phyloP scores from a whole-genome alignment of 2,888 invertebrate genomes.

The Tenthredo scrophulariae region DNA sequence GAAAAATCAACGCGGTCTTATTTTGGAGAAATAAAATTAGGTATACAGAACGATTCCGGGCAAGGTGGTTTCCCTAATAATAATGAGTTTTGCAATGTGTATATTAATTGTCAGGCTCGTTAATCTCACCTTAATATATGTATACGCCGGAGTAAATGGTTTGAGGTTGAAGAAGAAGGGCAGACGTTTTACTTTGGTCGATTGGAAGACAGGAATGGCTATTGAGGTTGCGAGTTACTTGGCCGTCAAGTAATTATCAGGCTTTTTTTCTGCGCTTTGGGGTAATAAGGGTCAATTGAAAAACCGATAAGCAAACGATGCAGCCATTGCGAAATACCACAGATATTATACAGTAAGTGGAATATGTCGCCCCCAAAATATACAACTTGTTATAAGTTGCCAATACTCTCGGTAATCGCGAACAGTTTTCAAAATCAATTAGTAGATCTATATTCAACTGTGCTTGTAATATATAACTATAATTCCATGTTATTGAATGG shows the following conservation, averaged over 20 bases:
- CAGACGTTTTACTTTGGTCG: not conserved
- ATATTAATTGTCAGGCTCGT: not conserved
- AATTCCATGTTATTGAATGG: not conserved
- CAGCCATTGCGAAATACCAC: not conserved
- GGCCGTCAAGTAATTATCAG: not conserved
- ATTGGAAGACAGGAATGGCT: not conserved
- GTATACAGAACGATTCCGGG: not conserved
- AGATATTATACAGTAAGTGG: not conserved
- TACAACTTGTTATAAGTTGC: too few relatives aligned
- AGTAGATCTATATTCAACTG: too few relatives aligned
- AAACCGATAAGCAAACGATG: not conserved
- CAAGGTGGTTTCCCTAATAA: too few relatives aligned
- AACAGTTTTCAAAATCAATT: too few relatives aligned
- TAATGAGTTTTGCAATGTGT: not conserved
- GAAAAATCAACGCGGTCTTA: not conserved
- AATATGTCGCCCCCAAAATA: too few relatives aligned
- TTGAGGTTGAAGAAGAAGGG: not conserved
- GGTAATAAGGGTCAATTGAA: slow-evolving; percentile 1
- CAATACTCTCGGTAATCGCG: too few relatives aligned
- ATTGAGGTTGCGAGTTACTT: too few relatives aligned
- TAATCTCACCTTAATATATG: not conserved
- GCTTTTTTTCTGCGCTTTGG: not conserved
- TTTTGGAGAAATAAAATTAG: not conserved
- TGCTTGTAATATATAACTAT: too few relatives aligned
- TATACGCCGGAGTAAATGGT: not conserved